A percentile compares a stretch with the other conserved stretches of the same genome.
These are phyloP conservation scores for Phalacrocorax carbo DNA, from an alignment of 2,113 vertebrate species.

Conservation along the genomic window DNA sequence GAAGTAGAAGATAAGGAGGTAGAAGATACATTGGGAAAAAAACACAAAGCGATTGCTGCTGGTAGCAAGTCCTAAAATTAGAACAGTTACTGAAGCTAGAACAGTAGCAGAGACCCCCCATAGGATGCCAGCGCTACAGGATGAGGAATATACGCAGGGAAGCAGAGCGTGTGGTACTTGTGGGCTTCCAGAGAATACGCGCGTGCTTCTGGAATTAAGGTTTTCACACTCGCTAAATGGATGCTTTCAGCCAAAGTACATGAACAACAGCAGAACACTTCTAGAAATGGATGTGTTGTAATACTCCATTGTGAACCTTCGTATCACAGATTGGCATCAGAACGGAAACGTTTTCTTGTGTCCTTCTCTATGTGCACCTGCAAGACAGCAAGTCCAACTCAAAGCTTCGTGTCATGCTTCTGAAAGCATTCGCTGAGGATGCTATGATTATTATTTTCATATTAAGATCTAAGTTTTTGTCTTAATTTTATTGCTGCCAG, in stretches of 20 bases:
- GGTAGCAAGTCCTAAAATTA: background rate
- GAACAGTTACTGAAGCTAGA: slow-evolving; percentile 70
- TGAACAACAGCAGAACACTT: background rate
- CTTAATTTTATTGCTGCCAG: background rate
- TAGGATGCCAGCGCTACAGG: slow-evolving; percentile 76
- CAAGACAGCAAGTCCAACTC: background rate
- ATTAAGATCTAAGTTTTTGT: background rate
- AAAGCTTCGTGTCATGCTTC: background rate
- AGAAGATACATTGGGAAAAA: background rate
- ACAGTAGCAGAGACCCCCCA: slow-evolving; percentile 63
- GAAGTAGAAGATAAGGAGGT: background rate
- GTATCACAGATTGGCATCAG: background rate
- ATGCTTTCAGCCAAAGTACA: background rate
- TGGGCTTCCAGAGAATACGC: slow-evolving; percentile 35
- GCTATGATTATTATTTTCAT: background rate
- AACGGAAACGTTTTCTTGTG: background rate
- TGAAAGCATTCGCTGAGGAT: background rate
- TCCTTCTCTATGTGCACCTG: background rate
- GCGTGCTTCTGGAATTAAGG: slow-evolving; percentile 79
- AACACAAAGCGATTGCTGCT: background rate
- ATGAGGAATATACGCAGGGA: slow-evolving; percentile 69
- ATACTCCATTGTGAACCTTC: background rate
- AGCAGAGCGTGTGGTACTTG: slow-evolving; percentile 58
- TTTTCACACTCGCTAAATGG: background rate
- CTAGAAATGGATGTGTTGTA: background rate